Evolutionary conservation across 2,797 vertebrate species (phyloP).

Genomic region (Diceros bicornis): DNA sequence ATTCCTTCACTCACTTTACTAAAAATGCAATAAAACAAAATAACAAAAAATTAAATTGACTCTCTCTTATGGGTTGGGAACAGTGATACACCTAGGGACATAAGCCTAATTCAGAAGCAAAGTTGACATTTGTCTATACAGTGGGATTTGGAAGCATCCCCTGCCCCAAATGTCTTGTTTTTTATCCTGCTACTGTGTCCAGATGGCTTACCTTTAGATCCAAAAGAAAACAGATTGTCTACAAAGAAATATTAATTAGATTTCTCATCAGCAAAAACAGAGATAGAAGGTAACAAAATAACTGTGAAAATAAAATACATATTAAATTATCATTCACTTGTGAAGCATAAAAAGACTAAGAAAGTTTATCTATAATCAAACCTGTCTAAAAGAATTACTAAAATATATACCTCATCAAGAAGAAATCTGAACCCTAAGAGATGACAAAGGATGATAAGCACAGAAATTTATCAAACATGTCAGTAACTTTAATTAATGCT

Average conservation of each 20-base stretch:
- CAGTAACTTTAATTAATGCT: background rate
- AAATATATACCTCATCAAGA: background rate
- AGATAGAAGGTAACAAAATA: background rate
- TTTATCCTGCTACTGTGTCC: background rate
- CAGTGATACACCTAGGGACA: background rate
- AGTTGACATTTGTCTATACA: background rate
- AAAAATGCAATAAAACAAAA: background rate
- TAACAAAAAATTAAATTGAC: background rate
- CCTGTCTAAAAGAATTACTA: background rate
- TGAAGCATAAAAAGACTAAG: background rate
- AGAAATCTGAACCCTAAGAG: background rate
- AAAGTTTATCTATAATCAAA: background rate
- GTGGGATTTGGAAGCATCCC: background rate
- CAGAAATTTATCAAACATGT: constrained; percentile 32
- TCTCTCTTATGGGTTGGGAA: background rate
- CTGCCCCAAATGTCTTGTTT: background rate
- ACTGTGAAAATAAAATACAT: constrained; percentile 23
- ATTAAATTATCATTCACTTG: background rate
- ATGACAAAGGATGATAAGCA: background rate
- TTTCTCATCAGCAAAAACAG: background rate
- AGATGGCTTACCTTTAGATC: background rate
- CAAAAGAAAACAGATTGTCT: background rate
- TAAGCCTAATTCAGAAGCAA: background rate
- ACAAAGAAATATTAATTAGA: background rate
- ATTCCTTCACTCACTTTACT: background rate